Evolutionary conservation across 2,797 vertebrate species (phyloP), one percentile per base, ranked within the genome.

Genomic region (Muraenolepis orangiensis): DNA sequence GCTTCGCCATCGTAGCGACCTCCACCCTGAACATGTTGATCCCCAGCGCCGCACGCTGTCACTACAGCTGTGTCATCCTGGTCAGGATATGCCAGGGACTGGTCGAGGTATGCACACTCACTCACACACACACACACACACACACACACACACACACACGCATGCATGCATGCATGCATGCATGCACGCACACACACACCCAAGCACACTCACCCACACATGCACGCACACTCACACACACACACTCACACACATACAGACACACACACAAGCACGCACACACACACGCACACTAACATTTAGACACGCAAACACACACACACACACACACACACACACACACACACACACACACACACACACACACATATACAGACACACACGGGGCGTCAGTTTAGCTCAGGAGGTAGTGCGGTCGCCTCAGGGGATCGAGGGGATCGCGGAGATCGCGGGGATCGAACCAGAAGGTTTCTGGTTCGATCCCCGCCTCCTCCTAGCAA

Each of bases 11-110:
- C 36, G 96, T 97, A 86, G 96, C 96, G 79, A 97, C 96, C 0
- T 97, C 96, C 38, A 92, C 91, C 1, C 92, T 97, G 71, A 97
- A 97, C 88, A 97, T 97, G 96, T 84, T 97, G 90, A 97, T 97
- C 75, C 96, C 96, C 5, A 86, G 95, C 1, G 96, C 96, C n/a
- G 96, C 96, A 29, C 93, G 95, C 28, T 93, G 94, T 81, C 96
- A 97, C 87, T 97, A 95, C 57, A 95, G 95, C 90, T 96, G 96
- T 64, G 96, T 97, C 81, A 97, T 97, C 80, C 92, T 96, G 77
- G 95, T 97, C 90, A 93, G 96, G 91, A 95, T 97, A 90, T 94
- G 96, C 84, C 96, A 97, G 92, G 96, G 96, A 66, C 92, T 97
- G 79, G 96, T 97, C 71, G 96, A 97, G 96, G 96, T 96, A 93